Base-by-base conservation (phyloP, 2,888 invertebrate genomes). In the Heteromurus nitidus region DNA sequence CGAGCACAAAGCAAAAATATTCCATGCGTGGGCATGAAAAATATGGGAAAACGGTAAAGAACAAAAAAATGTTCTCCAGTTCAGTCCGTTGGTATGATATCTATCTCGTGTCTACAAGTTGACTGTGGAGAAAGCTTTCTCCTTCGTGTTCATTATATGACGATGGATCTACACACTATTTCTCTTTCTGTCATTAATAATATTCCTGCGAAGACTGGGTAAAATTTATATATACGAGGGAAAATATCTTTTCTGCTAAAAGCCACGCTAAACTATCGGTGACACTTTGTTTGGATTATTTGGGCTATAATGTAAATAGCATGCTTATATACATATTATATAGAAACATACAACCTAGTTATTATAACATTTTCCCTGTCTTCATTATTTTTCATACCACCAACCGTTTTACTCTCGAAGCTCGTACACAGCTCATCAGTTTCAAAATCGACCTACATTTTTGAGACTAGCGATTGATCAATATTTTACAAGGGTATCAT, bases 131-230 rank as follows among this genome's bases (percentile, higher is more conserved):
- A 13, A 31, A 55, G 65, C 74, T 74, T 74, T 74, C 74, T 50
- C 65, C 70, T 20, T 60, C n/a, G n/a, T n/a, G n/a, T n/a, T n/a
- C 73, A 74, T 65, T 64, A 74, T 67, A 47, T 67, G 44, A 67
- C 47, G 26, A n/a, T 28, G 24, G 18, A 67, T 69, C 77, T 77
- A 53, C 77, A 42, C n/a, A n/a, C n/a, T n/a, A n/a, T n/a, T n/a
- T n/a, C n/a, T n/a, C n/a, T 36, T 60, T 30, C 44, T 69, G 69
- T 68, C 77, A 77, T 77, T 68, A 77, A 77, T 77, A 77, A 69
- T 74, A 64, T 64, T 36, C 53, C 26, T 65, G 26, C 1, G 18
- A n/a, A 22, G 22, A 62, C 9, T 36, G 16, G 30, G 5, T 3
- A 3, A 28, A 60, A 28, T 28, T 28, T 44, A 67, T 16, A 42